Evolutionary conservation across 2,888 invertebrate species (phyloP).

Genomic region (Linnaemya vulpina): DNA sequence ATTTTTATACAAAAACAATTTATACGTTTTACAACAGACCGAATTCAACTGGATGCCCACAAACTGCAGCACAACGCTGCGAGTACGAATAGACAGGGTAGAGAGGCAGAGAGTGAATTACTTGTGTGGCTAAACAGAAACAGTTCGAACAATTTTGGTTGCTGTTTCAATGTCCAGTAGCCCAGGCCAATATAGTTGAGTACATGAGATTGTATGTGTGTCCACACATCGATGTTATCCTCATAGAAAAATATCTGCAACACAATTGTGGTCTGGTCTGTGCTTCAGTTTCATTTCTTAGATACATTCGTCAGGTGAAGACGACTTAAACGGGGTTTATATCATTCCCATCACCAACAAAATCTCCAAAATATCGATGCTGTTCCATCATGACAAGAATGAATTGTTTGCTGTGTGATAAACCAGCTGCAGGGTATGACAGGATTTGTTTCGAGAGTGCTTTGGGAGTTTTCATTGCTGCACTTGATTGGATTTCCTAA

Average conservation of each 20-base stretch:
- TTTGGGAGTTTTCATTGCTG: neutral
- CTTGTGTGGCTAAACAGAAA: slow-evolving; percentile 8
- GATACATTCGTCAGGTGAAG: neutral
- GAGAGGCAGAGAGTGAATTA: neutral
- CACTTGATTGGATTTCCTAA: neutral
- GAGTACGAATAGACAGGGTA: neutral
- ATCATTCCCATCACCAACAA: neutral
- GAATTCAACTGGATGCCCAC: slow-evolving; percentile 14
- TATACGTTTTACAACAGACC: slow-evolving; percentile 18
- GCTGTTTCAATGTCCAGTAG: slow-evolving; percentile 4
- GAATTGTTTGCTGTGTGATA: neutral
- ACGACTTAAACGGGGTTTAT: neutral
- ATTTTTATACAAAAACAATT: slow-evolving; percentile 51
- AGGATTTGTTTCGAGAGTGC: neutral
- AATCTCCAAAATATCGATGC: neutral
- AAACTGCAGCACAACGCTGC: slow-evolving; percentile 4
- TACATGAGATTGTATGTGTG: slow-evolving; percentile 19
- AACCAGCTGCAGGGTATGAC: neutral
- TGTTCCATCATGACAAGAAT: neutral
- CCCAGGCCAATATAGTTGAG: slow-evolving; percentile 9
- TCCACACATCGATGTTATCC: slow-evolving; percentile 2
- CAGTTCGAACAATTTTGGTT: neutral
- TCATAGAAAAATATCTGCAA: slow-evolving; percentile 17
- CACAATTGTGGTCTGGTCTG: slow-evolving; percentile 10
- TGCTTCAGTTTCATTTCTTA: neutral